phyloP scores from a whole-genome alignment of 2,888 invertebrate species.

The Drosophila ustulata region DNA sequence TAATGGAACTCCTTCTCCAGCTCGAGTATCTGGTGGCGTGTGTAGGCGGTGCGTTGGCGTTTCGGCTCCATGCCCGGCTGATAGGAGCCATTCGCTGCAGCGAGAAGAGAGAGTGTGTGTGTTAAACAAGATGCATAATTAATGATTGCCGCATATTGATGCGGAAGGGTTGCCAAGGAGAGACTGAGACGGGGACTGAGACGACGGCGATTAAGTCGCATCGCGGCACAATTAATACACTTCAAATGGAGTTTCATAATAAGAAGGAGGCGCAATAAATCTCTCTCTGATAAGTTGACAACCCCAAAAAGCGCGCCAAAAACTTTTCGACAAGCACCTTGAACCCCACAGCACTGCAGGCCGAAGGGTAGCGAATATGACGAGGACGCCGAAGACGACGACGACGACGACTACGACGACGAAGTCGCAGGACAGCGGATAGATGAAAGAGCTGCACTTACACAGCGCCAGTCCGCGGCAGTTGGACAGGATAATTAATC shows the following conservation, averaged over 20 bases:
- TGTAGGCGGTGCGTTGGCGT: constrained; percentile 98
- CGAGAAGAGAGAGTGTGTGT: constrained; percentile 43
- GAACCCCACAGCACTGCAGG: constrained; percentile 22
- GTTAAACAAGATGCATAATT: constrained; percentile 58
- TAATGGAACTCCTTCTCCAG: constrained; percentile 99
- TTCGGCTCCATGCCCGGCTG: constrained; percentile 98
- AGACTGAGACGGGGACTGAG: neutral
- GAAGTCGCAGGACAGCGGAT: constrained; percentile 44
- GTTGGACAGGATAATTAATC: constrained; percentile 77
- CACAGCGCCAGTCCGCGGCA: constrained; percentile 47
- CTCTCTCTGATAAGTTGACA: constrained; percentile 76
- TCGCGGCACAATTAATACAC: constrained; percentile 75
- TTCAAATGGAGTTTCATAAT: constrained; percentile 73
- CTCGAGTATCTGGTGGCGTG: constrained; percentile 98
- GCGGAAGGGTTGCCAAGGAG: constrained; percentile 1
- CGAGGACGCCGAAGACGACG: neutral
- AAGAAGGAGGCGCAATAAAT: constrained; percentile 69
- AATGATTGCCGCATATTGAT: constrained; percentile 48
- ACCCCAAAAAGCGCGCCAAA: constrained; percentile 62
- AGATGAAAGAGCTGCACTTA: constrained; percentile 67
- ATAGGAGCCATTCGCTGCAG: constrained; percentile 93
- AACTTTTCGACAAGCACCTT: constrained; percentile 65
- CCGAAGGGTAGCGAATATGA: constrained; percentile 33
- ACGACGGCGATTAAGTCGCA: constrained; percentile 58
- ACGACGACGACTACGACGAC: neutral